A percentile compares a stretch with the other conserved stretches of the same genome.
These are phyloP conservation scores for Trematomus bernacchii DNA, from an alignment of 2,797 vertebrate genomes.

Conservation along the genomic window DNA sequence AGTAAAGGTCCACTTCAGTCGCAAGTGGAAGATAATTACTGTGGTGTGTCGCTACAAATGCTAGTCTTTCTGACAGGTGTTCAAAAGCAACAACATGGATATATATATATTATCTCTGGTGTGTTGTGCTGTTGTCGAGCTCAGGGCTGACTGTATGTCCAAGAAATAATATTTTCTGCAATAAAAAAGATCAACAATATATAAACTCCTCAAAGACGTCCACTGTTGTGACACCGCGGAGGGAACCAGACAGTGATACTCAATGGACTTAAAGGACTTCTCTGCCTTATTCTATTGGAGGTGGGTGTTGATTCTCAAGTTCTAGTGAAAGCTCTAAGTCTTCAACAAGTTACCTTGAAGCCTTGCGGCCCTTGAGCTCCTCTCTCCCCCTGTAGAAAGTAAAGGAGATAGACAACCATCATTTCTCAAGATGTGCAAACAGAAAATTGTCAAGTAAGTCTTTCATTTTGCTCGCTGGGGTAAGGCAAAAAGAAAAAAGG, in stretches of 20 bases:
- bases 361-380: constrained; percentile 87
- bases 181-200: constrained; percentile 23
- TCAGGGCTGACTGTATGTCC: constrained; percentile 1
- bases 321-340: constrained; percentile 31
- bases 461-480: constrained; percentile 31
- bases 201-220: not conserved
- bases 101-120: not conserved
- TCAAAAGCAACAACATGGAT: constrained; percentile 11
- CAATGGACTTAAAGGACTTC: constrained; percentile 13
- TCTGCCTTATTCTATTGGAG: constrained; percentile 24
- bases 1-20: not conserved
- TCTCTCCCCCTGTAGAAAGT: constrained; percentile 84
- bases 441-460: constrained; percentile 33
- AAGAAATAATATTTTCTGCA: constrained; percentile 12
- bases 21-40: constrained; percentile 10
- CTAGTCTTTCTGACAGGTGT: constrained; percentile 18
- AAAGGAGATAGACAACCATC: constrained; percentile 48
- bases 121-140: not conserved
- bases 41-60: not conserved
- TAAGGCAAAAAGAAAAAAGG: constrained; percentile 14
- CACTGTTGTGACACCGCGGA: constrained; percentile 5
- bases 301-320: constrained; percentile 23
- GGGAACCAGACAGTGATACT: constrained; percentile 5
- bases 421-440: constrained; percentile 36
- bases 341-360: constrained; percentile 86